Percentiles rank a stretch among this genome's conserved stretches.
Evolutionary conservation across 2,888 invertebrate genomes (phyloP).

Genomic region (Agrochola lota): DNA sequence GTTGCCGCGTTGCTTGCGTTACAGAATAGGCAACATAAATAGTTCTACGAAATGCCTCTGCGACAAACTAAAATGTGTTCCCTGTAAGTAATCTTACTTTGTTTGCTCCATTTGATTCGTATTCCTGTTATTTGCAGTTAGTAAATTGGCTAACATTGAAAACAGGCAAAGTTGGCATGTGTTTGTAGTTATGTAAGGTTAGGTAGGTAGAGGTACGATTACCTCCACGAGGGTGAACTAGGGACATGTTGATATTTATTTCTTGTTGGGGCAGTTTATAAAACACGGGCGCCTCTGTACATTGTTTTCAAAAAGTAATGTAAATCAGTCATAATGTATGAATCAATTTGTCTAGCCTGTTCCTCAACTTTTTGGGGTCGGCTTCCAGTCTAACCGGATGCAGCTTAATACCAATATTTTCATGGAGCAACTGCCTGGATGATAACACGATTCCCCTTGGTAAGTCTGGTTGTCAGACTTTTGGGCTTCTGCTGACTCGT

Average conservation of each 20-base stretch:
- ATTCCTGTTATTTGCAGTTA: conserved; percentile 60
- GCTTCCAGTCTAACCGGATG: too few species aligned
- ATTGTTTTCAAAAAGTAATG: background rate
- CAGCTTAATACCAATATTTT: too few species aligned
- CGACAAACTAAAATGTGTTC: conserved; percentile 61
- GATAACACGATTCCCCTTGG: too few species aligned
- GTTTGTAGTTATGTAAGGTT: conserved; percentile 6
- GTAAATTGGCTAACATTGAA: conserved; percentile 61
- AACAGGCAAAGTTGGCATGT: conserved; percentile 41
- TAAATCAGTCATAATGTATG: background rate
- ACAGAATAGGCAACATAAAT: conserved; percentile 46
- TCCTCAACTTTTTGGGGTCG: too few species aligned
- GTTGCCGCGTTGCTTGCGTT: conserved; percentile 25
- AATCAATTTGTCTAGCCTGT: too few species aligned
- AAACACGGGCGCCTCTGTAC: background rate
- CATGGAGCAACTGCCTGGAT: too few species aligned
- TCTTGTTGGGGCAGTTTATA: background rate
- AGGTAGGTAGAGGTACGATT: background rate
- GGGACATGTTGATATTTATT: background rate
- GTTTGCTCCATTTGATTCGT: conserved; percentile 60
- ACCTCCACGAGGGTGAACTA: background rate
- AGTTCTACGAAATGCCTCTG: conserved; percentile 51
- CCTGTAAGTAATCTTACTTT: conserved; percentile 65
- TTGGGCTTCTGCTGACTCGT: too few species aligned
- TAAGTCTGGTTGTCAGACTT: too few species aligned